phyloP scores from a whole-genome alignment of 1,140 invertebrate genomes.

The Caenorhabditis tropicalis region DNA sequence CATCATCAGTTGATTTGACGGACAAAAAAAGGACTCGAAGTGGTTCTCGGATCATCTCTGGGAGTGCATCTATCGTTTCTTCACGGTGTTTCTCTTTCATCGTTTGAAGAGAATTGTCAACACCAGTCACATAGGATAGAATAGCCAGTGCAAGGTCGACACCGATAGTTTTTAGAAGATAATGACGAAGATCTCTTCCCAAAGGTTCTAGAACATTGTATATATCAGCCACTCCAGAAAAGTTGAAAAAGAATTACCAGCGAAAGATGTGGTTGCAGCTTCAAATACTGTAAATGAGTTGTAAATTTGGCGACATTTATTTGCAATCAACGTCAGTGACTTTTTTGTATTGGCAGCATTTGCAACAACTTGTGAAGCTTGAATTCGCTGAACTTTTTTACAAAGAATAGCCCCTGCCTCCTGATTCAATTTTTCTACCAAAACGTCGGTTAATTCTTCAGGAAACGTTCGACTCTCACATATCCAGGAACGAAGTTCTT shows the following conservation, averaged over 20 bases:
- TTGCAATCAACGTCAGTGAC: background rate
- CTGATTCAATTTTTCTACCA: slow-evolving; percentile 32
- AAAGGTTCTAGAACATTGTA: slow-evolving; percentile 10
- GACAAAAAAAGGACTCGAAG: background rate
- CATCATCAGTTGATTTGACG: background rate
- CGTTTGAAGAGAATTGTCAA: slow-evolving; percentile 5
- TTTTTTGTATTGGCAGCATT: slow-evolving; percentile 6
- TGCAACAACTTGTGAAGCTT: background rate
- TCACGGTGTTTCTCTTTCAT: slow-evolving; percentile 52
- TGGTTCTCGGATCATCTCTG: background rate
- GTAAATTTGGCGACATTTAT: slow-evolving; percentile 10
- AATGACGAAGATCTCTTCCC: slow-evolving; percentile 19
- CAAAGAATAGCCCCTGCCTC: background rate
- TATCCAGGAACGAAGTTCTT: slow-evolving; percentile 40
- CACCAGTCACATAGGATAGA: slow-evolving; percentile 8
- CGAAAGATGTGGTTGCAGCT: slow-evolving; percentile 33
- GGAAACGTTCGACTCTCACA: slow-evolving; percentile 1
- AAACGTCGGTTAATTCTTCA: slow-evolving; percentile 29
- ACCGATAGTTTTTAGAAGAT: slow-evolving; percentile 45
- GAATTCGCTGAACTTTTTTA: slow-evolving; percentile 1
- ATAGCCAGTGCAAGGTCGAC: slow-evolving; percentile 8
- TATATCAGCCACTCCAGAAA: background rate
- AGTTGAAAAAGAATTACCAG: background rate
- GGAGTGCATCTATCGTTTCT: slow-evolving; percentile 6
- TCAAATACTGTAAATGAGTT: slow-evolving; percentile 37